These are phyloP conservation scores for Syngnathus typhle DNA, from an alignment of 2,113 vertebrate genomes.

Conservation along the genomic window DNA sequence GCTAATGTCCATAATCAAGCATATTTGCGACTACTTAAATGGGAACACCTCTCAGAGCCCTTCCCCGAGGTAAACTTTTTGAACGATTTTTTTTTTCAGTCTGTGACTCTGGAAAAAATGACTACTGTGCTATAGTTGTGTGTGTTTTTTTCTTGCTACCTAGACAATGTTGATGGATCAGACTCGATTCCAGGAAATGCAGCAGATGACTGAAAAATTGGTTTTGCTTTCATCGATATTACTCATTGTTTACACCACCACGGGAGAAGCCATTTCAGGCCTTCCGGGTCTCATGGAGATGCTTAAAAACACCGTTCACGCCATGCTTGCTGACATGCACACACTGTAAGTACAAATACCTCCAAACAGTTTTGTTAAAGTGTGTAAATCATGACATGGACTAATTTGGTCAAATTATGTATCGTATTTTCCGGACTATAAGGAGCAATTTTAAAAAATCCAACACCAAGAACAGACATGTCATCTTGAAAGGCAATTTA, in stretches of 20 bases:
- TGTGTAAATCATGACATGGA: not conserved
- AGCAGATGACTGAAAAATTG: slow-evolving; percentile 76
- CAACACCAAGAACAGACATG: too few species aligned
- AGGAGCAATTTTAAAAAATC: too few species aligned
- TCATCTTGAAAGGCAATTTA: too few species aligned
- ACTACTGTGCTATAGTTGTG: too few species aligned
- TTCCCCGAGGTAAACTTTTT: slow-evolving; percentile 84
- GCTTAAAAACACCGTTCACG: slow-evolving; percentile 77
- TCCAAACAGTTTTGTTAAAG: not conserved
- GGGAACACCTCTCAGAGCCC: slow-evolving; percentile 79
- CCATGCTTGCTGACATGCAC: slow-evolving; percentile 79
- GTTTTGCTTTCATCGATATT: slow-evolving; percentile 77
- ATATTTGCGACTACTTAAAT: slow-evolving; percentile 85
- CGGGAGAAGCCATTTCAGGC: slow-evolving; percentile 73
- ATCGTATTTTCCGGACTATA: not conserved
- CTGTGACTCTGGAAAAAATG: not conserved
- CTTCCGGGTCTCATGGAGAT: slow-evolving; percentile 77
- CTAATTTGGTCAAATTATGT: not conserved
- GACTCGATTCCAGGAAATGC: slow-evolving; percentile 85
- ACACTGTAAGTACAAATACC: slow-evolving; percentile 74
- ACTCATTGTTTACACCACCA: slow-evolving; percentile 81
- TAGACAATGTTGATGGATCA: slow-evolving; percentile 93
- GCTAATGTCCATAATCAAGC: slow-evolving; percentile 80
- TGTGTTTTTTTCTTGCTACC: not conserved
- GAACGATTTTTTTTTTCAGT: not conserved